phyloP scores from a whole-genome alignment of 2,888 invertebrate species.

The Pediacus dermestoides region DNA sequence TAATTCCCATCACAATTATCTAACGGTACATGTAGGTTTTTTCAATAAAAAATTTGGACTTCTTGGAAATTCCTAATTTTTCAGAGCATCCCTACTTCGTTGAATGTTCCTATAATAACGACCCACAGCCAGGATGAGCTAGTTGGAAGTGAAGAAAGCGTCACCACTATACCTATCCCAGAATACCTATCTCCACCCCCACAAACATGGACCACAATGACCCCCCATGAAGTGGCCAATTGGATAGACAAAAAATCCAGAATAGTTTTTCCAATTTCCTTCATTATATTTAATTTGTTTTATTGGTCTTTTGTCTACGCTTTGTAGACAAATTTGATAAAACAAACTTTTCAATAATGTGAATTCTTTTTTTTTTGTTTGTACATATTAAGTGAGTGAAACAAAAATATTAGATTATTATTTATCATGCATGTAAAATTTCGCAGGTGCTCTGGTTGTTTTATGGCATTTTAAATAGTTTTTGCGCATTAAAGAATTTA shows the following conservation, averaged over 20 bases:
- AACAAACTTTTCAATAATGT: too few relatives aligned
- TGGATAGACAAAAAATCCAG: slow-evolving; percentile 83
- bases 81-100: slow-evolving; percentile 55
- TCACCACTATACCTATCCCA: slow-evolving; percentile 36
- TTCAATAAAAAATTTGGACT: background rate
- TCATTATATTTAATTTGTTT: slow-evolving; percentile 69
- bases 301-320: slow-evolving; percentile 48
- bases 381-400: too few relatives aligned
- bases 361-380: too few relatives aligned
- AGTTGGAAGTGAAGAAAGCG: slow-evolving; percentile 36
- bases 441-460: too few relatives aligned
- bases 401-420: too few relatives aligned
- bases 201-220: slow-evolving; percentile 73
- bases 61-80: slow-evolving; percentile 9
- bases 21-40: slow-evolving; percentile 67
- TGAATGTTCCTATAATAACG: slow-evolving; percentile 65
- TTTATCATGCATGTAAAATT: too few relatives aligned
- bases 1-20: slow-evolving; percentile 64
- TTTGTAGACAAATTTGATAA: too few relatives aligned
- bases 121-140: slow-evolving; percentile 65
- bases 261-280: slow-evolving; percentile 71
- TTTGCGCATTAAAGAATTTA: too few relatives aligned
- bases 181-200: slow-evolving; percentile 34
- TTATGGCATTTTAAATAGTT: too few relatives aligned
- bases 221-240: slow-evolving; percentile 81